Evolutionary conservation across 2,888 invertebrate genomes (phyloP).

Genomic region (Itoplectis maculator): DNA sequence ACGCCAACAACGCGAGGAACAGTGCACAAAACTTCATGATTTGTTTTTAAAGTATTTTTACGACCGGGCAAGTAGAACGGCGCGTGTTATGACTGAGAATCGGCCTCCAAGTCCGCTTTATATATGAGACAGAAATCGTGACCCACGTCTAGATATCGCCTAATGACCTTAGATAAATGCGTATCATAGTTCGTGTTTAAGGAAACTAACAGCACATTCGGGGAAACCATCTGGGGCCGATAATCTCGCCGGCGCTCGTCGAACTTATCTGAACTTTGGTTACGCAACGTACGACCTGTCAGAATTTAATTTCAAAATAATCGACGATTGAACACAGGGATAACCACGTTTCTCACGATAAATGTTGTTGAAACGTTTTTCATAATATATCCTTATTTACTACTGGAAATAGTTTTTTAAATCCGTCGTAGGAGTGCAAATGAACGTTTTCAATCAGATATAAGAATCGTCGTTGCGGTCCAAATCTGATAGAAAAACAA

Average conservation of each 20-base stretch:
- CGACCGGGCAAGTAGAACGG: neutral
- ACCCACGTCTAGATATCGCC: neutral
- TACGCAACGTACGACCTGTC: too few species aligned
- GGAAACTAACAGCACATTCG: neutral
- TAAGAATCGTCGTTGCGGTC: neutral
- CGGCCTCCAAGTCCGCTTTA: neutral
- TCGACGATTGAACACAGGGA: neutral
- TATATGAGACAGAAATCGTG: neutral
- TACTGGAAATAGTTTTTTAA: too few species aligned
- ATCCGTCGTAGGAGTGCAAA: too few species aligned
- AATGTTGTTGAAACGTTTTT: neutral
- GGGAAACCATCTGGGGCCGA: neutral
- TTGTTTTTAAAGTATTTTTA: neutral
- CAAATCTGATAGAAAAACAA: neutral
- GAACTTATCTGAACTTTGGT: too few species aligned
- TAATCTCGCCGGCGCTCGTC: neutral
- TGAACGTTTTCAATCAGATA: too few species aligned
- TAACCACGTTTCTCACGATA: neutral
- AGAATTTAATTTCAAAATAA: neutral
- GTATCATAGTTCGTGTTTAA: neutral
- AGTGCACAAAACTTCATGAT: neutral
- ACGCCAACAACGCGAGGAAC: neutral
- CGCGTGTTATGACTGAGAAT: neutral
- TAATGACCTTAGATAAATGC: conserved; percentile 13
- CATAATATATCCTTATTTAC: too few species aligned